Evolutionary conservation across 1,140 invertebrate species (phyloP), one percentile per base, ranked within the genome.

Genomic region (Globodera ellingtonae): DNA sequence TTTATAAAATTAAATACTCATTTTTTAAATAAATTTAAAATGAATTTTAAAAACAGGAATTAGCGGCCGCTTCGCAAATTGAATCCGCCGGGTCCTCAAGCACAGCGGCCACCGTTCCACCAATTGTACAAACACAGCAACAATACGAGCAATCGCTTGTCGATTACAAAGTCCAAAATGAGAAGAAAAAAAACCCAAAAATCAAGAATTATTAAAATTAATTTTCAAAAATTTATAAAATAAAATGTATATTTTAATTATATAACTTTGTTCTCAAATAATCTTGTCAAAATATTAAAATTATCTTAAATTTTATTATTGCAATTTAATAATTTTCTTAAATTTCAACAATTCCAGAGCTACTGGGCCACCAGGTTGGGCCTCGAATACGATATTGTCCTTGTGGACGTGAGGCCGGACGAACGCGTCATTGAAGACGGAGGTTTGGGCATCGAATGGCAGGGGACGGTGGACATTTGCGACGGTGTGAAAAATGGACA

Each of bases 391-490:
- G 87, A 88, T 44, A 82, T 88, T 4, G 74, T 88, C 10, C 72
- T 81, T 13, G 87, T 86, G 21, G 86, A 85, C 13, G 77, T 88
- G 35, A 70, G 75, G 52, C 83, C 87, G 7, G 87, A 88, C 75
- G 80, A 85, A 18, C 69, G 85, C n/a, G 75, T 86, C 35, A 66
- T 76, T 18, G 81, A 80, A 90, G 94, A 92, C 85, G 94, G 95
- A 80, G 96, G 96, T 21, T 91, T 98, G 46, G 96, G 96, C 9
- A 98, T 98, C 81, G 96, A 95, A 78, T 91, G 98, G 72, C 96
- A 98, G 90, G 97, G 96, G 71, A 98, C 96, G 0, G 96, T 97
- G 24, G 95, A 97, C 87, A 94, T 96, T 59, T 94, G 96, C 89
- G 94, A 95, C 82, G 95, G 95, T 4, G 92, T 5, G 35, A 70